These are phyloP conservation scores for Phortica okadai DNA, from an alignment of 2,888 invertebrate genomes.

Conservation along the genomic window DNA sequence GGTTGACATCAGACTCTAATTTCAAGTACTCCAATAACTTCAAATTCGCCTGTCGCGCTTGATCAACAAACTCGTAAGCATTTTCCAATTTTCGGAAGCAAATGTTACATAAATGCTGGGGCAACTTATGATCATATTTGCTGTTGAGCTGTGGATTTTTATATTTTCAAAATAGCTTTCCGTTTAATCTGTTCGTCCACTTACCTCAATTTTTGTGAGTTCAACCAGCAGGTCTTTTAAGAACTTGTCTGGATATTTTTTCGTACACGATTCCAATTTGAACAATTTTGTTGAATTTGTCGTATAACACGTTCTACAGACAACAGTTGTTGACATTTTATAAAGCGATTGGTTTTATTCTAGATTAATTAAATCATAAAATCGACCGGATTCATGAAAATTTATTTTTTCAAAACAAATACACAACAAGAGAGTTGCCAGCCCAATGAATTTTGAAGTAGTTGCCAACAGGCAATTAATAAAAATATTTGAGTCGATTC, in stretches of 20 bases:
- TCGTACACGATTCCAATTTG: background rate
- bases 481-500: too few species aligned
- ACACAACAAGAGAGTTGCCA: too few species aligned
- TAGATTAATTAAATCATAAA: too few species aligned
- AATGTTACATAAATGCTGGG: background rate
- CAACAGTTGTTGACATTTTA: background rate
- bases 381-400: too few species aligned
- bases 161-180: background rate
- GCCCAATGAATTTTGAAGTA: too few species aligned
- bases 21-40: conserved; percentile 30
- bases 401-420: too few species aligned
- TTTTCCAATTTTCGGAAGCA: background rate
- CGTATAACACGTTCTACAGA: background rate
- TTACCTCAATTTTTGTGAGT: conserved; percentile 8
- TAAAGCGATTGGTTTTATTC: too few species aligned
- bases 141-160: background rate
- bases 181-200: background rate
- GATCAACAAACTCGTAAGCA: conserved; percentile 10
- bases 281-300: background rate
- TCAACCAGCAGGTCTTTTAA: background rate
- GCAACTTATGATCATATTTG: background rate
- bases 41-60: conserved; percentile 31
- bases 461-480: too few species aligned
- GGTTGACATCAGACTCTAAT: too few species aligned
- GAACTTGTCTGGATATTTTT: conserved; percentile 5